phyloP scores from a whole-genome alignment of 1,140 invertebrate species.

The Drosophila kepulauana region DNA sequence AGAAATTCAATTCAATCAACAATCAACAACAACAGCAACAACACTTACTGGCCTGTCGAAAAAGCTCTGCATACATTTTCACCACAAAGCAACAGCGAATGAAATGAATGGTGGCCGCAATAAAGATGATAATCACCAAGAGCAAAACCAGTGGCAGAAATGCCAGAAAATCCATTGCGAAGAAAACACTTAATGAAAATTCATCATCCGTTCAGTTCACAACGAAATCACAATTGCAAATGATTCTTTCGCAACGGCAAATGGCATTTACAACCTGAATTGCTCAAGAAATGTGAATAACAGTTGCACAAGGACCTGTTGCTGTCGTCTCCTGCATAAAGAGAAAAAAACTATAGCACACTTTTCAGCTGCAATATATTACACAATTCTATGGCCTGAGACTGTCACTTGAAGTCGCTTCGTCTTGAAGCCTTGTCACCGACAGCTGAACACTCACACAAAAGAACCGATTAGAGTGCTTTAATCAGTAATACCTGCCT shows the following conservation, averaged over 20 bases:
- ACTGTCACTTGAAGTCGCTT: slow-evolving; percentile 5
- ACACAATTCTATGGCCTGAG: slow-evolving; percentile 3
- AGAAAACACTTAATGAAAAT: slow-evolving; percentile 1
- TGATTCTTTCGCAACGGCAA: slow-evolving; percentile 19
- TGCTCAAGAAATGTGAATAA: slow-evolving; percentile 3
- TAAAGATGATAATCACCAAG: slow-evolving; percentile 12
- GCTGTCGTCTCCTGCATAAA: slow-evolving; percentile 1
- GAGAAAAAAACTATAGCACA: neutral
- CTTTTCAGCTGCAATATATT: slow-evolving; percentile 22
- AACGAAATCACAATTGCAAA: slow-evolving; percentile 47
- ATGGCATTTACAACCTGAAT: neutral
- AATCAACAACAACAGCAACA: too few species aligned
- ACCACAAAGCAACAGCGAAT: slow-evolving; percentile 44
- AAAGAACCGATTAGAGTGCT: neutral
- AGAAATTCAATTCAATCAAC: neutral
- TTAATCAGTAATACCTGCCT: slow-evolving; percentile 1
- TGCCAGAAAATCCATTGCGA: slow-evolving; percentile 38
- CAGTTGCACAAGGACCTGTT: slow-evolving; percentile 23
- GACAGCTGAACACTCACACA: neutral
- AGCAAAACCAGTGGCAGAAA: slow-evolving; percentile 32
- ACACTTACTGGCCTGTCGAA: slow-evolving; percentile 43
- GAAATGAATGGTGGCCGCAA: slow-evolving; percentile 36
- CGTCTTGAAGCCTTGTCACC: neutral
- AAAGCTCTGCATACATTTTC: slow-evolving; percentile 37
- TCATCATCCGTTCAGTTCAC: slow-evolving; percentile 33